Evolutionary conservation across 2,888 invertebrate genomes (phyloP), one percentile per base, ranked within the genome.

Genomic region (Amiota minor): DNA sequence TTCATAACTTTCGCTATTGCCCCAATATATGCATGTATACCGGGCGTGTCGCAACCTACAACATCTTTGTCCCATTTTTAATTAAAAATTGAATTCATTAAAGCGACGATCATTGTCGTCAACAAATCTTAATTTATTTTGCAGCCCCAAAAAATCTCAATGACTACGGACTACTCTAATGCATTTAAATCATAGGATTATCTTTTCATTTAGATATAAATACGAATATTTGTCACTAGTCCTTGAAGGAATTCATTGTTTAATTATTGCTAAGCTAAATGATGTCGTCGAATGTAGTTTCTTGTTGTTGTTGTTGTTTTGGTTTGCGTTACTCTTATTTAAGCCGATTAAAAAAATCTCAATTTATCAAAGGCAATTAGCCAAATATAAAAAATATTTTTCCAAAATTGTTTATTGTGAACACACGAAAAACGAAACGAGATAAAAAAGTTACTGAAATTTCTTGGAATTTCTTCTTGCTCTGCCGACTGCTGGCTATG

Each of bases 321-420:
- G 6, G 2, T 35, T 20, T 10, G 23, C 61, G 2, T 23, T 20
- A 23, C 11, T 78, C 80, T 80, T 83, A 78, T 75, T 61, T 84
- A 83, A 83, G 83, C 83, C 85, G 83, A 82, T 83, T 83, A 83
- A 46, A 35, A 20, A 46, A 64, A 46, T 83, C 49, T 81, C 84
- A 83, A 83, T 83, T 83, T 83, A 83, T 83, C 83, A 84, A 84
- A 83, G 77, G 83, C 85, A 83, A 83, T 83, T 83, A 83, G 35
- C 50, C 14, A 49, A 64, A 18, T 16, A 35, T 35, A 35, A 35
- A 35, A 35, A 2, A 23, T 23, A 2, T 23, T 23, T 23, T 23
- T 16, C 50, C 1, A 1, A 50, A 9, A 50, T 59, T 56, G 20
- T 56, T 18, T 4, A 18, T 20, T 59, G 23, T 6, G 6, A 35